Evolutionary conservation across 2,888 invertebrate species (phyloP).

Genomic region (Andrena haemorrhoa): DNA sequence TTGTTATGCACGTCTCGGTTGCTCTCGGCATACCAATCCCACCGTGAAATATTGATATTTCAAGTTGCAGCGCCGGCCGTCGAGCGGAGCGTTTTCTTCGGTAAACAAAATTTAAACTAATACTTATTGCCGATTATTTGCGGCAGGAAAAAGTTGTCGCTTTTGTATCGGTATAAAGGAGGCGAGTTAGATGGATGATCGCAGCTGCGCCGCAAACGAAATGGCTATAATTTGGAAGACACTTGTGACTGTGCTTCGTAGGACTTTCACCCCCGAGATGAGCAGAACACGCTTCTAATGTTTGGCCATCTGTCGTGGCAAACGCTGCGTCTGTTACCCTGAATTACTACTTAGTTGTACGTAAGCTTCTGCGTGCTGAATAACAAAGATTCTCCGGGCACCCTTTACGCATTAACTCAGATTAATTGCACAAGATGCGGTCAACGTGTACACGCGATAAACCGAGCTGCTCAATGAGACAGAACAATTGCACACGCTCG

Average conservation of each 20-base stretch:
- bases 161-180: neutral
- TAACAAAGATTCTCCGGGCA: too few species aligned
- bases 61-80: neutral
- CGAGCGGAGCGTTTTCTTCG: neutral
- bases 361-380: neutral
- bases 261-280: neutral
- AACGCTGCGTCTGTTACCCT: conserved; percentile 11
- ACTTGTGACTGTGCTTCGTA: conserved; percentile 29
- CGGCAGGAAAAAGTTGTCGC: neutral
- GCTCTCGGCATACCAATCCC: conserved; percentile 21
- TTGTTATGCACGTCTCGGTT: conserved; percentile 22
- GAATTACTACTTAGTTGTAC: conserved; percentile 2
- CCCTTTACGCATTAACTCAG: too few species aligned
- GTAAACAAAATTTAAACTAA: neutral
- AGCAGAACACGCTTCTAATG: conserved; percentile 1
- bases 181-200: neutral
- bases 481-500: too few species aligned
- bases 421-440: too few species aligned
- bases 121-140: neutral
- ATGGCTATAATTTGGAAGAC: conserved; percentile 33
- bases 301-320: conserved; percentile 24
- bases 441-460: too few species aligned
- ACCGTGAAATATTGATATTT: conserved; percentile 43
- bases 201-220: conserved; percentile 36
- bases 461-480: too few species aligned